A percentile compares a stretch with the other conserved stretches of the same genome.
phyloP scores from a whole-genome alignment of 2,888 invertebrate species.

The Tanytarsus gracilentus region DNA sequence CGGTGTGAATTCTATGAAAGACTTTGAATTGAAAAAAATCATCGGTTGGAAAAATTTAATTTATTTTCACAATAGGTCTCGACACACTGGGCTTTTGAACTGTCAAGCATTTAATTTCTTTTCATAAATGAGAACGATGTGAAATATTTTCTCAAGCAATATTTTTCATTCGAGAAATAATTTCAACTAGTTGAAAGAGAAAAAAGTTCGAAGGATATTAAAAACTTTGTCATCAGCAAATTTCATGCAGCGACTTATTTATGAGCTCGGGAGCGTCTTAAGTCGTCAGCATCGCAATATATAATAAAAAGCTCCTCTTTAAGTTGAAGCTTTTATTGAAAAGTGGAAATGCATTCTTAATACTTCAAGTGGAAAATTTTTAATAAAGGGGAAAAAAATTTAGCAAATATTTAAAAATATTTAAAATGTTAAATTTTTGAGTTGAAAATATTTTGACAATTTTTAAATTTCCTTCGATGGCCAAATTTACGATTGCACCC shows the following conservation, averaged over 20 bases:
- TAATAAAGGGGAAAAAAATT: too few relatives aligned
- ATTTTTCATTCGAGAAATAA: not conserved
- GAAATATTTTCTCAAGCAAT: not conserved
- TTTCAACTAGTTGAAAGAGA: not conserved
- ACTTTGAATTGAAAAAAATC: too few relatives aligned
- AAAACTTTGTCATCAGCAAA: slow-evolving; percentile 13
- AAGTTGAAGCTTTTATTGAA: too few relatives aligned
- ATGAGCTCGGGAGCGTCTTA: slow-evolving; percentile 2
- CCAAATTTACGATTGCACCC: too few relatives aligned
- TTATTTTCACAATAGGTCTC: not conserved
- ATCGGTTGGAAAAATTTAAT: too few relatives aligned
- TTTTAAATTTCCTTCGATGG: too few relatives aligned
- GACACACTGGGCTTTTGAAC: not conserved
- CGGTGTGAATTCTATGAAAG: too few relatives aligned
- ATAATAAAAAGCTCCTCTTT: not conserved
- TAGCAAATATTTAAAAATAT: too few relatives aligned
- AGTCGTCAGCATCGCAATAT: not conserved
- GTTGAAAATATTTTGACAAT: too few relatives aligned
- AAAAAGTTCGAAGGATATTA: slow-evolving; percentile 1
- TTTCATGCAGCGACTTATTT: slow-evolving; percentile 10
- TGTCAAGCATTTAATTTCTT: not conserved
- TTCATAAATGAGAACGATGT: not conserved
- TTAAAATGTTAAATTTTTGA: too few relatives aligned
- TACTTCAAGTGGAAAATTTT: too few relatives aligned
- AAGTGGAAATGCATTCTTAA: too few relatives aligned